These are phyloP conservation scores for Cheilosia urbana DNA, from an alignment of 2,888 invertebrate genomes.

Conservation along the genomic window DNA sequence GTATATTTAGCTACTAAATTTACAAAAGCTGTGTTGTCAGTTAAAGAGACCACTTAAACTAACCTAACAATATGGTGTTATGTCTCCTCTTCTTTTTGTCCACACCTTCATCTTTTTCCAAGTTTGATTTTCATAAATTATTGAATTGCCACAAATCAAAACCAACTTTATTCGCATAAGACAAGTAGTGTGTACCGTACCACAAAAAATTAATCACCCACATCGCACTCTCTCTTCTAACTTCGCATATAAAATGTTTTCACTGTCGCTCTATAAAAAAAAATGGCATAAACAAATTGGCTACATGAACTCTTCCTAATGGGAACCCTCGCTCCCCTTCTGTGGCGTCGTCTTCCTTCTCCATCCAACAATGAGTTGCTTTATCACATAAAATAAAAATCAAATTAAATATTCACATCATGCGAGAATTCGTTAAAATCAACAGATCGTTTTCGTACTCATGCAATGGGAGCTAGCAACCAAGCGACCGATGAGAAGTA, in stretches of 20 bases:
- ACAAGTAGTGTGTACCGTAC: not conserved
- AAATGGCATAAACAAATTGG: slow-evolving; percentile 27
- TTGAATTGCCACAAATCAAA: not conserved
- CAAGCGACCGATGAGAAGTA: not conserved
- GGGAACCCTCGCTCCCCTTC: not conserved
- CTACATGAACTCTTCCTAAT: slow-evolving; percentile 34
- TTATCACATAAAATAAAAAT: slow-evolving; percentile 25
- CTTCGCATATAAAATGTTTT: not conserved
- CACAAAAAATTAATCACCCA: slow-evolving; percentile 20
- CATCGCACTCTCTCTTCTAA: slow-evolving; percentile 56
- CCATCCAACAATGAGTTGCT: slow-evolving; percentile 14
- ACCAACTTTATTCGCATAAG: not conserved
- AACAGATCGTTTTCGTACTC: slow-evolving; percentile 16
- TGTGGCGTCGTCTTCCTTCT: not conserved
- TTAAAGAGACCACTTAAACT: no score
- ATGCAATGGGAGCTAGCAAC: not conserved
- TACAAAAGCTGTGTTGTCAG: no score
- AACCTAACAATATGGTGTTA: not conserved
- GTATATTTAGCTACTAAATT: no score
- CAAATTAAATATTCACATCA: slow-evolving; percentile 55
- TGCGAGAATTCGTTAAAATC: slow-evolving; percentile 24
- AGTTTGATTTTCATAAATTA: slow-evolving; percentile 6
- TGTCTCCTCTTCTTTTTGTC: not conserved
- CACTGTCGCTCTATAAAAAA: slow-evolving; percentile 13
- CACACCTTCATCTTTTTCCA: not conserved